phyloP scores from a whole-genome alignment of 2,888 invertebrate species.

The Protophormia terraenovae region DNA sequence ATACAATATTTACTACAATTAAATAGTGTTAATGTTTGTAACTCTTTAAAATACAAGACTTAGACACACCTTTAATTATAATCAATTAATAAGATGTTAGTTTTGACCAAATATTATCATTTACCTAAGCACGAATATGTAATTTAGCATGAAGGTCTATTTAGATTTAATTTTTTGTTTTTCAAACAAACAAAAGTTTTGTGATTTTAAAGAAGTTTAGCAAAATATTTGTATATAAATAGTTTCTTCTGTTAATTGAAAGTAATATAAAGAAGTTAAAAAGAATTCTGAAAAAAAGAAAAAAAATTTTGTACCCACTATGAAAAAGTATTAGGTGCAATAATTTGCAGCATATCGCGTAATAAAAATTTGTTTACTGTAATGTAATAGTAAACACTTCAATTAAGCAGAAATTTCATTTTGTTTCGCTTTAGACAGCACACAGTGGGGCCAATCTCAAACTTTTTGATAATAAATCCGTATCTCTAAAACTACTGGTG shows the following conservation, averaged over 20 bases:
- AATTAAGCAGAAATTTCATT: too few species aligned
- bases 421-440: too few species aligned
- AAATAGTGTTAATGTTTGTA: neutral
- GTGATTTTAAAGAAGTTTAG: neutral
- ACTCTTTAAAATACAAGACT: neutral
- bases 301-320: too few species aligned
- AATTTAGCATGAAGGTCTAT: constrained; percentile 6
- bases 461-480: too few species aligned
- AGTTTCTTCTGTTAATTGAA: neutral
- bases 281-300: too few species aligned
- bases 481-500: too few species aligned
- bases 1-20: neutral
- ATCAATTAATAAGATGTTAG: constrained; percentile 15
- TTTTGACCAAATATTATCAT: neutral
- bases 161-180: neutral
- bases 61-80: constrained; percentile 18
- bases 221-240: neutral
- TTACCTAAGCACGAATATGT: neutral
- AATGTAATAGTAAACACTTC: too few species aligned
- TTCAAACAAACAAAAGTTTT: neutral
- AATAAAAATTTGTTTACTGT: too few species aligned
- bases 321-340: too few species aligned
- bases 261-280: neutral
- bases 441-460: too few species aligned
- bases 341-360: too few species aligned